Percentiles rank a stretch among this genome's conserved stretches.
Evolutionary conservation across 1,140 invertebrate genomes (phyloP).

Genomic region (Drosophila grimshawi): DNA sequence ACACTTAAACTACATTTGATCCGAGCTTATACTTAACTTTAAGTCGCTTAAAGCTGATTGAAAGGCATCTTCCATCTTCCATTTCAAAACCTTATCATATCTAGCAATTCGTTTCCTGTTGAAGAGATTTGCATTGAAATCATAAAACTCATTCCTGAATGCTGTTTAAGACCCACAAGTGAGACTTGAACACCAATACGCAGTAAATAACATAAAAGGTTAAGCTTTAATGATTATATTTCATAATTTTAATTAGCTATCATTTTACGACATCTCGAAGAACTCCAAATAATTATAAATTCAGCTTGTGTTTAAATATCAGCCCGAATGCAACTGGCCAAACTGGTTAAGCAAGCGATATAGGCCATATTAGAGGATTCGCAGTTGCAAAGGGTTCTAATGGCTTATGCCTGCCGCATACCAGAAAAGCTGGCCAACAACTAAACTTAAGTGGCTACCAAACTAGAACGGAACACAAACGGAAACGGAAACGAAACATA

Average conservation of each 20-base stretch:
- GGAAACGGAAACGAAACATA: slow-evolving; percentile 35
- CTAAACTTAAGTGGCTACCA: slow-evolving; percentile 29
- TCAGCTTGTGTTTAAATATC: neutral
- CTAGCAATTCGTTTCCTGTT: too few relatives aligned
- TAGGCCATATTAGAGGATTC: neutral
- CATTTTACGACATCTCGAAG: neutral
- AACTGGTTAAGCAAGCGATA: neutral
- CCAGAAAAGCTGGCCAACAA: slow-evolving; percentile 39
- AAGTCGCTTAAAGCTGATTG: neutral
- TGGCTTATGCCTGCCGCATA: slow-evolving; percentile 23
- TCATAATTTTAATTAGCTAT: too few relatives aligned
- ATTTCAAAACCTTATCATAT: neutral
- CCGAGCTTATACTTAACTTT: too few relatives aligned
- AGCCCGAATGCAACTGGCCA: too few relatives aligned
- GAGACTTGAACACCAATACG: too few relatives aligned
- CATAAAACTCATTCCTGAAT: too few relatives aligned
- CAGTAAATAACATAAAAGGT: too few relatives aligned
- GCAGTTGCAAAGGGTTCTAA: neutral
- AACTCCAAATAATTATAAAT: neutral
- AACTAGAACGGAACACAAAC: slow-evolving; percentile 5
- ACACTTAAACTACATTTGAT: too few relatives aligned
- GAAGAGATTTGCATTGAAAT: too few relatives aligned
- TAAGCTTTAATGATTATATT: too few relatives aligned
- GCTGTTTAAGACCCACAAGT: too few relatives aligned
- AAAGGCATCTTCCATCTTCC: neutral